Evolutionary conservation across 2,113 vertebrate species (phyloP).

Genomic region (Poeciliopsis occidentalis): DNA sequence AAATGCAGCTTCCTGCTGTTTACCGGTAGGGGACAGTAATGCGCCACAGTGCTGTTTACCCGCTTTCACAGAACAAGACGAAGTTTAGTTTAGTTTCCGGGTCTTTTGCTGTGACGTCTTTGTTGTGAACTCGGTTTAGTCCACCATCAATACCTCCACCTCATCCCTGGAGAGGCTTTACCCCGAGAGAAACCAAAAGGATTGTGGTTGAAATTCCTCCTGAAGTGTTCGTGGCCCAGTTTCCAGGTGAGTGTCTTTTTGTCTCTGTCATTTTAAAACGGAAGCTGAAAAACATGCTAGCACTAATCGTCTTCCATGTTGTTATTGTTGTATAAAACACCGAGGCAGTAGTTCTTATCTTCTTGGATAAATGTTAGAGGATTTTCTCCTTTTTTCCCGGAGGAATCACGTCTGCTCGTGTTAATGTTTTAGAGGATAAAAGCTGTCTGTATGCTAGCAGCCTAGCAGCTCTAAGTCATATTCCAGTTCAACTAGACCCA

Average conservation of each 20-base stretch:
- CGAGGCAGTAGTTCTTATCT: neutral
- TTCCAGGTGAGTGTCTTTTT: conserved; percentile 32
- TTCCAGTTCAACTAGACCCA: neutral
- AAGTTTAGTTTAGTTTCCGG: conserved; percentile 39
- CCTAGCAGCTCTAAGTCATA: neutral
- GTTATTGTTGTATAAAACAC: neutral
- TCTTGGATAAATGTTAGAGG: neutral
- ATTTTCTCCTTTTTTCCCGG: neutral
- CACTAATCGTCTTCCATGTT: too few species aligned
- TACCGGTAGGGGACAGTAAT: neutral
- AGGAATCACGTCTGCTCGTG: neutral
- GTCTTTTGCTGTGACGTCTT: conserved; percentile 13
- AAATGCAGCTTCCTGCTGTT: too few species aligned
- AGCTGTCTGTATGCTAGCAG: neutral
- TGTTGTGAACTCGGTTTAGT: conserved; percentile 41
- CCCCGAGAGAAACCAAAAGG: neutral
- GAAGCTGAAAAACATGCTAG: neutral
- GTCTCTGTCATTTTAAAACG: neutral
- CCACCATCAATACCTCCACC: neutral
- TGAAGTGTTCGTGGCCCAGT: neutral
- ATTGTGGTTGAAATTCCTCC: neutral
- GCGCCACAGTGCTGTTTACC: neutral
- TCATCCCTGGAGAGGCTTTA: neutral
- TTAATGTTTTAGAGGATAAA: neutral
- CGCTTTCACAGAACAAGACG: neutral